Evolutionary conservation across 2,888 invertebrate species (phyloP).

Genomic region (Elegia similella): DNA sequence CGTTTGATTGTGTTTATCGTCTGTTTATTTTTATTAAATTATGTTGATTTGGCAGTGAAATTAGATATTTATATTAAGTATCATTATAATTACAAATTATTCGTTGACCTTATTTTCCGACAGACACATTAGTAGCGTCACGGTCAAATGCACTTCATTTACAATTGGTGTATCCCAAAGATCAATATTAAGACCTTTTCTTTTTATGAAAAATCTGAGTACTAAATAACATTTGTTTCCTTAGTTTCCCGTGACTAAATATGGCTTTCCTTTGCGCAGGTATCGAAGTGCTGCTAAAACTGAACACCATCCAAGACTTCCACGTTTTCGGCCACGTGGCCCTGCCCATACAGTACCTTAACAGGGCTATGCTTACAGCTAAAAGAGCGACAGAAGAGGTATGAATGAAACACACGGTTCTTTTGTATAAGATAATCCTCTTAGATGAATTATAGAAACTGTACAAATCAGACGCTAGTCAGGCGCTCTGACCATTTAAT

Average conservation of each 20-base stretch:
- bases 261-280: constrained; percentile 62
- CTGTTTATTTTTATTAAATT: not conserved
- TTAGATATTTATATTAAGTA: too few species aligned
- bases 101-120: too few species aligned
- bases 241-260: not conserved
- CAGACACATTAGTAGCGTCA: too few species aligned
- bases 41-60: too few species aligned
- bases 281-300: constrained; percentile 83
- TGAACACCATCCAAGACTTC: constrained; percentile 85
- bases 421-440: not conserved
- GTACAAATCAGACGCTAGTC: too few species aligned
- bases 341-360: constrained; percentile 87
- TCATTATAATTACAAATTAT: too few species aligned
- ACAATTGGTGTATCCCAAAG: not conserved
- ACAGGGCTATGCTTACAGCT: constrained; percentile 84
- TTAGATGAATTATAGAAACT: too few species aligned
- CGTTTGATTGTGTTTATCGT: not conserved
- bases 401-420: constrained; percentile 27
- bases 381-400: constrained; percentile 86
- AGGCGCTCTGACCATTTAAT: too few species aligned
- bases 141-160: too few species aligned
- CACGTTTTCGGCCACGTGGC: constrained; percentile 88
- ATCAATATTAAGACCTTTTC: not conserved
- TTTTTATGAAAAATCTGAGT: too few species aligned
- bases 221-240: too few species aligned